Evolutionary conservation across 1,140 invertebrate genomes (phyloP).

Genomic region (Zaprionus kolodkinae): DNA sequence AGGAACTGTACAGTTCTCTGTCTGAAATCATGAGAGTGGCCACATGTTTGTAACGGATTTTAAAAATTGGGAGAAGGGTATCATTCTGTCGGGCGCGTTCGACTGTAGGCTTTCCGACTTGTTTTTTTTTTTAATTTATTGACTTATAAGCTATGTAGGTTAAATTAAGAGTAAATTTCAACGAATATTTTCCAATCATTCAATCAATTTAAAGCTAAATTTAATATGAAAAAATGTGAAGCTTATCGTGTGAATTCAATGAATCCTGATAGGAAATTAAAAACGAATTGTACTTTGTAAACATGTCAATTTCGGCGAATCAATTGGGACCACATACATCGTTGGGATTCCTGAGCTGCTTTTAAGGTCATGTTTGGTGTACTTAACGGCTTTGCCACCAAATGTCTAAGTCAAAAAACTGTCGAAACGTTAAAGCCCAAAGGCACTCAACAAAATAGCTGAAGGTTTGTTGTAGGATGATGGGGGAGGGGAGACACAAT

Average conservation of each 20-base stretch:
- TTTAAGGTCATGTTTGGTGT: neutral
- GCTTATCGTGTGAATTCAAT: neutral
- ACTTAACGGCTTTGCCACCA: neutral
- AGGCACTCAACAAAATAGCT: neutral
- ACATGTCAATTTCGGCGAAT: neutral
- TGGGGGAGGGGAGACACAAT: constrained; percentile 26
- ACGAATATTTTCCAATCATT: too few species aligned
- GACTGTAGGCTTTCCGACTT: too few species aligned
- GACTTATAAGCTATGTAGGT: too few species aligned
- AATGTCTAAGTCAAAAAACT: neutral
- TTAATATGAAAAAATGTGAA: neutral
- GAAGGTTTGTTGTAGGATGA: neutral
- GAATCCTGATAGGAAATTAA: neutral
- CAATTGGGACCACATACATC: neutral
- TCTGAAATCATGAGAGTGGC: too few species aligned
- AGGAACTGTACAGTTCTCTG: too few species aligned
- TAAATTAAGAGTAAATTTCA: too few species aligned
- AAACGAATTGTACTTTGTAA: neutral
- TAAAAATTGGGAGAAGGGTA: too few species aligned
- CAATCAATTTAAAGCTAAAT: too few species aligned
- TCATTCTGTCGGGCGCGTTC: too few species aligned
- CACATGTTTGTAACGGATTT: too few species aligned
- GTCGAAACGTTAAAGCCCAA: neutral
- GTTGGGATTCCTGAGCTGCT: neutral
- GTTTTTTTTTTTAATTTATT: too few species aligned